Percentiles rank a stretch among this genome's conserved stretches.
Evolutionary conservation across 2,888 invertebrate species (phyloP).

Genomic region (Eretmocerus hayati): DNA sequence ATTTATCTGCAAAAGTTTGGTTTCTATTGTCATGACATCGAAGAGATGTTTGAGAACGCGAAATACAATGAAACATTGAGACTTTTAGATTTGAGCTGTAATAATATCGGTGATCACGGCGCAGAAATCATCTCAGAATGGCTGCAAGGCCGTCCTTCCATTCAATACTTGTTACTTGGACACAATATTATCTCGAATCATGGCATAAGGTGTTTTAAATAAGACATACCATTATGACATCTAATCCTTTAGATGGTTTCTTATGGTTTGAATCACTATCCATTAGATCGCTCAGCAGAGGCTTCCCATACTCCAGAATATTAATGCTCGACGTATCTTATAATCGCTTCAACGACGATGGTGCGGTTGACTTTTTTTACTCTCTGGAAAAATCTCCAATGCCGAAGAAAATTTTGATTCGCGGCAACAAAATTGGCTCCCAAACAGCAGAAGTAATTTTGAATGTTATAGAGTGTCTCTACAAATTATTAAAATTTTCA

Average conservation of each 20-base stretch:
- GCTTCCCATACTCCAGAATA: slow-evolving; percentile 54
- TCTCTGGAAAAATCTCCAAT: slow-evolving; percentile 52
- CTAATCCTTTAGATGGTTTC: no score
- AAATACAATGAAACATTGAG: slow-evolving; percentile 50
- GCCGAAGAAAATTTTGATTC: slow-evolving; percentile 43
- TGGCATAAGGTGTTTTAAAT: slow-evolving; percentile 48
- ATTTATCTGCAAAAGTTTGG: slow-evolving; percentile 56
- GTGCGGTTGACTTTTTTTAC: slow-evolving; percentile 52
- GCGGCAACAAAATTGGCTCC: slow-evolving; percentile 45
- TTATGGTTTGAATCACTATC: no score
- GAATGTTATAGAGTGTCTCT: not conserved
- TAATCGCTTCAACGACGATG: slow-evolving; percentile 53
- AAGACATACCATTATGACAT: no score
- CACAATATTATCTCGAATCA: slow-evolving; percentile 53
- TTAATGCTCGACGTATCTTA: slow-evolving; percentile 53
- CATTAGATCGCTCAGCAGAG: slow-evolving; percentile 50
- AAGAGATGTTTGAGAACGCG: slow-evolving; percentile 51
- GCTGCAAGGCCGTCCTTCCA: slow-evolving; percentile 48
- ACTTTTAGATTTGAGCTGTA: slow-evolving; percentile 55
- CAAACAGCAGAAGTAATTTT: slow-evolving; percentile 36
- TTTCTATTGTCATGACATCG: slow-evolving; percentile 56
- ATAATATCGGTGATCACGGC: slow-evolving; percentile 57
- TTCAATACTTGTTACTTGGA: slow-evolving; percentile 52
- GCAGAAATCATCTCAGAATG: slow-evolving; percentile 52
- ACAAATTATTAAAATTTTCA: slow-evolving; percentile 6